These are phyloP conservation scores for Ornithorhynchus anatinus DNA, from an alignment of 2,113 vertebrate genomes.

Conservation along the genomic window DNA sequence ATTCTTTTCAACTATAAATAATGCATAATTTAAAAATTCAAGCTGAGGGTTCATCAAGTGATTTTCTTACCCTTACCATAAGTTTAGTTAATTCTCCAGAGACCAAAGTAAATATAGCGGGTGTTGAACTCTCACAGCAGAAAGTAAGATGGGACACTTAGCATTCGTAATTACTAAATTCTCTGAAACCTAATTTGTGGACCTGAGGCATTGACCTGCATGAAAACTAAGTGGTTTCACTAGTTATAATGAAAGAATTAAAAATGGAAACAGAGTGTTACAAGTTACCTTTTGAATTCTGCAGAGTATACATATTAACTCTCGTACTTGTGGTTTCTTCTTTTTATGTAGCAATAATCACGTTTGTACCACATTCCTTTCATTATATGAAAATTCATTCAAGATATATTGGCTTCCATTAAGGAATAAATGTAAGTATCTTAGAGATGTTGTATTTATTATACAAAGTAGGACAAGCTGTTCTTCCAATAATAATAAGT, in stretches of 20 bases:
- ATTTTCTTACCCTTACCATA: no score
- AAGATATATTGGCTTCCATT: no score
- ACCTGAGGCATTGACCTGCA: no score
- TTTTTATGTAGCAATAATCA: background rate
- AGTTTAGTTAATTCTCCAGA: background rate
- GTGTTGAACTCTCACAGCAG: background rate
- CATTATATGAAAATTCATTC: background rate
- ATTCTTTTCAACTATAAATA: no score
- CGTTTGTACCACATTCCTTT: background rate
- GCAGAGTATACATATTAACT: background rate
- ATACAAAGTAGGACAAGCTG: background rate
- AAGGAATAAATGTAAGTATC: background rate
- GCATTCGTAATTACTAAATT: no score
- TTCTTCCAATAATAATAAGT: background rate
- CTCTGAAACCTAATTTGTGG: no score
- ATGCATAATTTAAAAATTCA: no score
- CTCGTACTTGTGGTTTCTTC: no score
- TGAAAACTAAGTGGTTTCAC: background rate
- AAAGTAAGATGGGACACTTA: background rate
- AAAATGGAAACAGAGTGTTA: background rate
- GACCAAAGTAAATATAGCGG: background rate
- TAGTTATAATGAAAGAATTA: background rate
- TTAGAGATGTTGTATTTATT: background rate
- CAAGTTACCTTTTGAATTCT: background rate
- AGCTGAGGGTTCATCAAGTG: no score